Percentiles rank a stretch among this genome's conserved stretches.
Evolutionary conservation across 2,888 invertebrate species (phyloP).

Genomic region (Epiblema foenella): DNA sequence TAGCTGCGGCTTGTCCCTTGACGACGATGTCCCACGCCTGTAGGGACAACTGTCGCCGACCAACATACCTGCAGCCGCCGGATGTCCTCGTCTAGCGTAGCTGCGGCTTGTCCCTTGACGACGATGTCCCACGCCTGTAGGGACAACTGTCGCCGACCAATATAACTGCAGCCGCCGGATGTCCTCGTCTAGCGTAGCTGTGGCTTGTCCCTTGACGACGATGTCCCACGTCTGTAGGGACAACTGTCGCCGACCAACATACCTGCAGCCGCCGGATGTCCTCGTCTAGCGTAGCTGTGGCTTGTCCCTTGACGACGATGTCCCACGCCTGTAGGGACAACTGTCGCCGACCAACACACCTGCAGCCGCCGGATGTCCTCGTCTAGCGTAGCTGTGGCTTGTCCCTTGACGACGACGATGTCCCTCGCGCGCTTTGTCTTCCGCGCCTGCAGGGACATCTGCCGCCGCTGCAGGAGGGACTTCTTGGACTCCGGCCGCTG

Average conservation of each 20-base stretch:
- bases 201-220: slow-evolving; percentile 89
- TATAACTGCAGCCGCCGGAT: slow-evolving; percentile 87
- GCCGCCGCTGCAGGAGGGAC: slow-evolving; percentile 64
- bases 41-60: too few relatives aligned
- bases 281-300: slow-evolving; percentile 86
- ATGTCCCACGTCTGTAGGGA: slow-evolving; percentile 86
- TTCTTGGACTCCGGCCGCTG: slow-evolving; percentile 63
- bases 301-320: slow-evolving; percentile 90
- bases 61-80: slow-evolving; percentile 85
- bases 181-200: slow-evolving; percentile 87
- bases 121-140: slow-evolving; percentile 88
- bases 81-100: slow-evolving; percentile 87
- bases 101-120: slow-evolving; percentile 87
- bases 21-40: slow-evolving; percentile 91
- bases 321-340: slow-evolving; percentile 85
- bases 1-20: slow-evolving; percentile 85
- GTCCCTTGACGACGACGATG: slow-evolving; percentile 92
- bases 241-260: slow-evolving; percentile 43
- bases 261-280: slow-evolving; percentile 89
- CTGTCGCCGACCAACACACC: slow-evolving; percentile 71
- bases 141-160: slow-evolving; percentile 39
- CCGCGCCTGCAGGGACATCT: slow-evolving; percentile 67
- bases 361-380: slow-evolving; percentile 89
- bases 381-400: slow-evolving; percentile 85
- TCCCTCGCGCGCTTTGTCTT: slow-evolving; percentile 86